Evolutionary conservation across 2,888 invertebrate genomes (phyloP), one percentile per base, ranked within the genome.

Genomic region (Pollenia angustigena): DNA sequence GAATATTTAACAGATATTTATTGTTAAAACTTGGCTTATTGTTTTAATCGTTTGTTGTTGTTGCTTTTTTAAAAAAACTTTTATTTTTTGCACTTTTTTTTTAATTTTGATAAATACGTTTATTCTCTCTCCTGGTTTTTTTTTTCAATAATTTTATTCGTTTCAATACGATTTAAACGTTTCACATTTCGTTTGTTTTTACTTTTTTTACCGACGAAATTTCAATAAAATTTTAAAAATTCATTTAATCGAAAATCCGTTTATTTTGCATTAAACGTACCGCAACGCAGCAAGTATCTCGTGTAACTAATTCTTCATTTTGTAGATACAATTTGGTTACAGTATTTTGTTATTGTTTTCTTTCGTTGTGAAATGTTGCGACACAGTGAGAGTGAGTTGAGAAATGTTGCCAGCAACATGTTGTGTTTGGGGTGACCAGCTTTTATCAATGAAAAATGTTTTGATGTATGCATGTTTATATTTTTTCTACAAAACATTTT

Each of bases 271-370:
- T 44, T 9, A 16, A 76, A 54, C 68, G 78, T 62, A 89, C 91
- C 88, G 85, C 87, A 89, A 88, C 54, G 78, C 78, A 89, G 85
- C 88, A 88, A 89, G 87, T 88, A 81, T 87, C 89, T 88, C 72
- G 85, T 88, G 74, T 68, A 84, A 91, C 89, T 90, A 85, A 90
- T 71, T 64, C 32, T 87, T 72, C 44, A 16, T 74, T 54, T 66
- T 64, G 23, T 50, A 72, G 81, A 78, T 74, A 84, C 81, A 68
- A 23, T 84, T 81, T n/a, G 78, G 54, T 69, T 44, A 52, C 68
- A 76, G 72, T 83, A 60, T 69, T 32, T 83, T 58, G 66, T 75
- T 60, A 52, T 52, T 46, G 44, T 72, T 68, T 68, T 60, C 16
- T 7, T 52, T 60, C 14, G 7, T 2, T 12, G 11, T 40, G 9